Conservation (phyloP, 1,140 invertebrate species). For the Ostrea edulis region DNA sequence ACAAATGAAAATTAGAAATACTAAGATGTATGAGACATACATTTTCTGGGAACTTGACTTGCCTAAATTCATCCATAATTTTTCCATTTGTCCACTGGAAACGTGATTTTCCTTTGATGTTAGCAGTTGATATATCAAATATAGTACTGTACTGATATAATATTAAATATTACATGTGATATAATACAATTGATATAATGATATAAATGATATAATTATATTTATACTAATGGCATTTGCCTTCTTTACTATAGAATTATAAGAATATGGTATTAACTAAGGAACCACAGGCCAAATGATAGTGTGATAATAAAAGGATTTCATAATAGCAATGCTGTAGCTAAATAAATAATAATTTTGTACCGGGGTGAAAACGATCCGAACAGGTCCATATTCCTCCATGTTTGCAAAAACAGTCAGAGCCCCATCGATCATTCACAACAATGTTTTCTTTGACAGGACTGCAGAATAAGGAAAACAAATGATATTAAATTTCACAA, state of each 20-base stretch:
- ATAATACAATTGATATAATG: no score
- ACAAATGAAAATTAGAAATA: no score
- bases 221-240: no score
- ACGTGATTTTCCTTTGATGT: no score
- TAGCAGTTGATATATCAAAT: no score
- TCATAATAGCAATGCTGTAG: neutral
- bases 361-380: slow-evolving; percentile 91
- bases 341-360: neutral
- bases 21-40: no score
- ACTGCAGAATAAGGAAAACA: slow-evolving; percentile 68
- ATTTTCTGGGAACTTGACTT: neutral
- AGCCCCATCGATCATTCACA: slow-evolving; percentile 93
- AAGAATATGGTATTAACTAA: neutral
- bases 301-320: neutral
- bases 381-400: slow-evolving; percentile 90
- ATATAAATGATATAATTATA: no score
- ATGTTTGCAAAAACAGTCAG: slow-evolving; percentile 88
- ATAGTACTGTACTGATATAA: no score
- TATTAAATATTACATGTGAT: no score
- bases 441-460: slow-evolving; percentile 94
- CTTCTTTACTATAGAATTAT: neutral
- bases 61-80: neutral
- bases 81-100: no score
- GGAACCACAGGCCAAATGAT: neutral
- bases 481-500: no score